phyloP scores from a whole-genome alignment of 2,888 invertebrate genomes.

The Drosophila diplacantha region DNA sequence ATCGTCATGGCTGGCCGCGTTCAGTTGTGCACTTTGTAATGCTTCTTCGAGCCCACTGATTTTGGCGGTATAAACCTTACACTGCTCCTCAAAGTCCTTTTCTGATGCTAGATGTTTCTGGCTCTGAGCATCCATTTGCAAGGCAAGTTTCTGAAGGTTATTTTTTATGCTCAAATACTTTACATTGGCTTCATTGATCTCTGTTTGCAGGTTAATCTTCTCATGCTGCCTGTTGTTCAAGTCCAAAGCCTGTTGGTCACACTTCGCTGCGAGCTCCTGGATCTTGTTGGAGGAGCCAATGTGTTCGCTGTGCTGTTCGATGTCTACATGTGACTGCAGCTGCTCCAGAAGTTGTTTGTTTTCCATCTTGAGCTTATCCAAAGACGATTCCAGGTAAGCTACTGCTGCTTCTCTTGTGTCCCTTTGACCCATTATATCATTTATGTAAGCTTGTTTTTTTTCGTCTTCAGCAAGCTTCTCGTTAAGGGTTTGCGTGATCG shows the following conservation, averaged over 20 bases:
- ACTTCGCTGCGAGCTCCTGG: not conserved
- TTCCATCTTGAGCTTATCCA: conserved; percentile 34
- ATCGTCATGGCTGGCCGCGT: conserved; percentile 6
- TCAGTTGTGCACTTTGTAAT: conserved; percentile 13
- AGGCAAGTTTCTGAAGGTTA: not conserved
- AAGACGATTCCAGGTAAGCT: conserved; percentile 16
- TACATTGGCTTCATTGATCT: not conserved
- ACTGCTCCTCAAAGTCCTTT: conserved; percentile 17
- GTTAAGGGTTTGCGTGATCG: conserved; percentile 25
- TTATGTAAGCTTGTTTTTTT: conserved; percentile 16
- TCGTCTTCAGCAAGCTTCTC: not conserved
- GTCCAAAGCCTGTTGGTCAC: not conserved
- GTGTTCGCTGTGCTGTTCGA: not conserved
- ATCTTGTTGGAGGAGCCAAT: not conserved
- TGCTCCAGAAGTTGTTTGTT: conserved; percentile 44
- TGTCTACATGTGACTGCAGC: conserved; percentile 16
- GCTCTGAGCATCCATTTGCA: not conserved
- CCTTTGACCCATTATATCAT: conserved; percentile 1
- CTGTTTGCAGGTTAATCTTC: not conserved
- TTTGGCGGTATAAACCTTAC: conserved; percentile 35
- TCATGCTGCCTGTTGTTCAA: conserved; percentile 1
- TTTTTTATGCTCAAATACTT: not conserved
- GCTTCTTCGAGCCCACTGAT: conserved; percentile 21
- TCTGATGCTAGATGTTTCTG: not conserved
- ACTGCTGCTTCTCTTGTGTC: not conserved